Conservation (phyloP, 2,113 vertebrate species). For the Rana temporaria region DNA sequence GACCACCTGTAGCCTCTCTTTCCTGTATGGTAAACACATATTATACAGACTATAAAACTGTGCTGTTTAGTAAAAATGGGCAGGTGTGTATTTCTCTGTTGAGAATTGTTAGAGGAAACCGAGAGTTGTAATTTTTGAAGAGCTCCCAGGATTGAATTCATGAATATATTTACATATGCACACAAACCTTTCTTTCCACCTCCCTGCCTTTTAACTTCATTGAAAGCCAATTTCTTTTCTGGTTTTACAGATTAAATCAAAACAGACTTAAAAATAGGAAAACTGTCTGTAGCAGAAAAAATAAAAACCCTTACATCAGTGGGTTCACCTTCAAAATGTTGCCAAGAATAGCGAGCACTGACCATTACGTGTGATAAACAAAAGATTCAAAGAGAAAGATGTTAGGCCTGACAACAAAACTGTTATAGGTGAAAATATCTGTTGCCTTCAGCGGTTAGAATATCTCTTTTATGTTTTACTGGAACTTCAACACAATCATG, state of each 20-base stretch:
- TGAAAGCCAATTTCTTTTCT: neutral
- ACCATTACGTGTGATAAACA: neutral
- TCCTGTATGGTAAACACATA: too few relatives aligned
- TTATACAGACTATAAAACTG: neutral
- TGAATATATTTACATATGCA: slow-evolving; percentile 39
- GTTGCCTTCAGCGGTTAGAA: too few relatives aligned
- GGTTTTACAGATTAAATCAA: slow-evolving; percentile 27
- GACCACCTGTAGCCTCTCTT: too few relatives aligned
- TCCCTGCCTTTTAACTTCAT: slow-evolving; percentile 13
- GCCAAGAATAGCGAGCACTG: neutral
- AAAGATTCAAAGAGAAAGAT: neutral
- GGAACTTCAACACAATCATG: too few relatives aligned
- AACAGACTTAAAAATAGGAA: neutral
- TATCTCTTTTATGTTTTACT: too few relatives aligned
- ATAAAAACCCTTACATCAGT: slow-evolving; percentile 15
- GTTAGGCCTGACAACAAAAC: too few relatives aligned
- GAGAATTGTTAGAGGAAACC: slow-evolving; percentile 14
- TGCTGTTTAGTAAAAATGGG: slow-evolving; percentile 7
- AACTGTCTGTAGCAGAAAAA: neutral
- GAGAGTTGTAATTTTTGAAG: slow-evolving; percentile 7
- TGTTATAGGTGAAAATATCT: too few relatives aligned
- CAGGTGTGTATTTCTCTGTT: neutral
- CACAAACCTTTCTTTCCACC: neutral
- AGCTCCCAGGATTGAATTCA: slow-evolving; percentile 38
- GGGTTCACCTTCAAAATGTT: neutral